Percentiles rank a stretch among this genome's conserved stretches.
These are phyloP conservation scores for Hydrochoerus hydrochaeris DNA, from an alignment of 2,113 vertebrate genomes.

Conservation along the genomic window DNA sequence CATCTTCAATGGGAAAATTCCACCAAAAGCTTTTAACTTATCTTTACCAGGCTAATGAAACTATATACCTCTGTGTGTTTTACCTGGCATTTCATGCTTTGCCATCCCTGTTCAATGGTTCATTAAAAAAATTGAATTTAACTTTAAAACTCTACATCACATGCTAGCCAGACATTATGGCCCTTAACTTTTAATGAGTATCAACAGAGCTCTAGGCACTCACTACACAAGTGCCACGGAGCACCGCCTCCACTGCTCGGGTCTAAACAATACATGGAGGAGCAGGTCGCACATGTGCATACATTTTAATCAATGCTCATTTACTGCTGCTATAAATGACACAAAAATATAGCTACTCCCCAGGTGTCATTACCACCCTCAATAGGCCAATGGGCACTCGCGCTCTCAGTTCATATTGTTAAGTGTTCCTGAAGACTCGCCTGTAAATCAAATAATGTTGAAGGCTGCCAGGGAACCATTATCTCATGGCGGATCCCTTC, in stretches of 20 bases:
- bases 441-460: slow-evolving; percentile 33
- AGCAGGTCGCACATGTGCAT: not conserved
- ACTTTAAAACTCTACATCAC: not conserved
- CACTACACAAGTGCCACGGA: not conserved
- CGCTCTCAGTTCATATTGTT: not conserved
- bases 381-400: not conserved
- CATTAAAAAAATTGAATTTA: not conserved
- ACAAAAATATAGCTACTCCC: slow-evolving; percentile 6
- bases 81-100: not conserved
- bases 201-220: not conserved
- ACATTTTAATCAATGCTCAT: slow-evolving; percentile 52
- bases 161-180: not conserved
- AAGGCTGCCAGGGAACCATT: not conserved
- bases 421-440: slow-evolving; percentile 44
- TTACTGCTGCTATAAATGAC: slow-evolving; percentile 59
- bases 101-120: not conserved
- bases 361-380: slow-evolving; percentile 47
- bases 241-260: not conserved
- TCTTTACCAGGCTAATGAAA: not conserved
- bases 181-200: slow-evolving; percentile 53
- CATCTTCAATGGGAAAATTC: not conserved
- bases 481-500: not conserved
- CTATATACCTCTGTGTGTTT: not conserved
- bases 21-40: not conserved
- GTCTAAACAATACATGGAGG: slow-evolving; percentile 43